These are phyloP conservation scores for Anisognathus igniventris DNA, from an alignment of 2,797 vertebrate species.

Conservation along the genomic window DNA sequence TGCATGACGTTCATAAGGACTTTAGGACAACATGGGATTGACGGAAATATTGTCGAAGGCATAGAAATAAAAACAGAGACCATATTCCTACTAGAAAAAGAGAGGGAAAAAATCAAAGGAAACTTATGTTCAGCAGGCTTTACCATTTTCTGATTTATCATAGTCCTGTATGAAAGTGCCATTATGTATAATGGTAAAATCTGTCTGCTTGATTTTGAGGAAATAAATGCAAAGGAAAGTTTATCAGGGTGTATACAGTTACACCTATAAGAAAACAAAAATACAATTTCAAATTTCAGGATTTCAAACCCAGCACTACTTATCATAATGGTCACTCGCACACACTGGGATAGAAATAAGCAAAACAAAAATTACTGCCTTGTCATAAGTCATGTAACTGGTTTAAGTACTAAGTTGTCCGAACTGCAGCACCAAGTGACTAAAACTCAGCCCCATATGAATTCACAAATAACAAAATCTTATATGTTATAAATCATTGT, in stretches of 20 bases:
- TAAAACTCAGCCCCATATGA: background rate
- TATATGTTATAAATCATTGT: background rate
- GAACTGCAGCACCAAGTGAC: accelerated
- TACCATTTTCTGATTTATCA: slow-evolving; percentile 9
- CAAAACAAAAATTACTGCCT: background rate
- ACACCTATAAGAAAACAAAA: background rate
- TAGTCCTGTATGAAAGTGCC: background rate
- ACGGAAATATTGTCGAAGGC: slow-evolving; percentile 12
- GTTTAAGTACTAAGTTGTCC: background rate
- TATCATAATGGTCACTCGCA: accelerated
- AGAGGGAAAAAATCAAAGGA: slow-evolving; percentile 15
- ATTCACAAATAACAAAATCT: background rate
- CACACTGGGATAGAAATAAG: background rate
- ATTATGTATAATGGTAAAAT: background rate
- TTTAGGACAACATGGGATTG: background rate
- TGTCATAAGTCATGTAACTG: background rate
- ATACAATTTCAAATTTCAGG: background rate
- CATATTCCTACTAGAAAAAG: background rate
- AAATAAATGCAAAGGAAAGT: background rate
- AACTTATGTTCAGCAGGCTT: background rate
- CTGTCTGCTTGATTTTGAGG: background rate
- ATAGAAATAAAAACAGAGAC: slow-evolving; percentile 7
- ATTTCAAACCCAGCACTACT: background rate
- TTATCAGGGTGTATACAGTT: accelerated
- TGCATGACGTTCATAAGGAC: slow-evolving; percentile 25